phyloP scores from a whole-genome alignment of 2,888 invertebrate species.

The Cantharis flavilabris region DNA sequence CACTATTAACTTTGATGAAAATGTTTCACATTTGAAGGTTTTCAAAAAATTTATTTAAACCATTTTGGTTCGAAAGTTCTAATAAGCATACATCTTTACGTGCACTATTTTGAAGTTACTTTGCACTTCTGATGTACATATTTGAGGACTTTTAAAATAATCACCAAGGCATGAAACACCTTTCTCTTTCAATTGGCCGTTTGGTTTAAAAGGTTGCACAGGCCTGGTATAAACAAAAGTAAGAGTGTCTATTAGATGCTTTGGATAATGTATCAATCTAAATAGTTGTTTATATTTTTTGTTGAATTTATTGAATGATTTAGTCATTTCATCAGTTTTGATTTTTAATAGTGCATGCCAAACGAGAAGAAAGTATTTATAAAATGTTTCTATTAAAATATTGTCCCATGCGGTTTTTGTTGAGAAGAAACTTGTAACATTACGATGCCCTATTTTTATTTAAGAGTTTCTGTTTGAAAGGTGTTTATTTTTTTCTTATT shows the following conservation, averaged over 20 bases:
- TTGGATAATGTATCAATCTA: neutral
- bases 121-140: neutral
- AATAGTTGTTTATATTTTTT: neutral
- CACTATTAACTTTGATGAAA: neutral
- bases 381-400: neutral
- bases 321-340: neutral
- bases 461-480: neutral
- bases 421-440: neutral
- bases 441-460: neutral
- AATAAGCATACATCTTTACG: neutral
- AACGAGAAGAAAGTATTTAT: neutral
- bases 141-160: neutral
- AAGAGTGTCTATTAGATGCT: neutral
- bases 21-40: neutral
- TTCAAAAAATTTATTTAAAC: neutral
- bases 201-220: neutral
- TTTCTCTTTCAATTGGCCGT: neutral
- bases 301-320: neutral
- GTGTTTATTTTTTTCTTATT: neutral
- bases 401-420: neutral
- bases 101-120: neutral
- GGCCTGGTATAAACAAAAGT: neutral
- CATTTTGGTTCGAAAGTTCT: neutral
- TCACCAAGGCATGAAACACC: too few species aligned
- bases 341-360: neutral